phyloP scores from a whole-genome alignment of 2,797 vertebrate species.

The Thripadectes ignobilis region DNA sequence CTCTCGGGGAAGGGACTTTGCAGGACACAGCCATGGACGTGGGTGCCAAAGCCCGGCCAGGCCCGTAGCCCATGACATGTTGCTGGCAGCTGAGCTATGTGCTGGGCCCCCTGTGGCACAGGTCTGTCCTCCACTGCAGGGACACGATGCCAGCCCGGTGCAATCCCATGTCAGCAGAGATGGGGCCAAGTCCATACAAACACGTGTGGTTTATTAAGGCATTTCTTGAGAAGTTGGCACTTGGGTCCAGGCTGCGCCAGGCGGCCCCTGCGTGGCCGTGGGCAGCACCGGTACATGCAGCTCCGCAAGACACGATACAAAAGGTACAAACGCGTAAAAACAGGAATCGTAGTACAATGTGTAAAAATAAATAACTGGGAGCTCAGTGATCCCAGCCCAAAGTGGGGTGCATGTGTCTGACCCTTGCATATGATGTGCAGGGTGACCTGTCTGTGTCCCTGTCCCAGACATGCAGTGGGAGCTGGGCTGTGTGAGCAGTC shows the following conservation, averaged over 20 bases:
- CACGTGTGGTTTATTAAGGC: conserved; percentile 69
- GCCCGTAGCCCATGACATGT: fast-evolving
- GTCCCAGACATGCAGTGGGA: background rate
- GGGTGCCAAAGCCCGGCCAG: background rate
- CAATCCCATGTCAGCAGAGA: fast-evolving
- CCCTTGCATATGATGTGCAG: background rate
- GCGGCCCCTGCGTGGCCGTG: background rate
- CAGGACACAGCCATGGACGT: background rate
- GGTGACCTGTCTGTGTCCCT: background rate
- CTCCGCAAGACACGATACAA: conserved; percentile 57
- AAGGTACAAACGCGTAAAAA: conserved; percentile 68
- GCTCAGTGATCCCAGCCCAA: background rate
- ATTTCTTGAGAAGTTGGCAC: conserved; percentile 64
- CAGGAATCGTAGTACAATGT: conserved; percentile 47
- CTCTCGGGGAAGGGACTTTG: background rate
- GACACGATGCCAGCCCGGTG: fast-evolving
- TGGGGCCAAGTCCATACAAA: conserved; percentile 6
- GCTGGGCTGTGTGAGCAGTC: background rate
- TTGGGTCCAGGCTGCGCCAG: conserved; percentile 52
- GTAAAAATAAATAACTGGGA: conserved; percentile 67
- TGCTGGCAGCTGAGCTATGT: background rate
- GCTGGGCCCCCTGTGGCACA: background rate
- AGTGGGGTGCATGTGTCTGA: background rate
- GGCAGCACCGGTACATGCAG: conserved; percentile 51
- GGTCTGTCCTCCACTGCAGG: fast-evolving